Evolutionary conservation across 2,888 invertebrate genomes (phyloP), one percentile per base, ranked within the genome.

Genomic region (Morpho helenor): DNA sequence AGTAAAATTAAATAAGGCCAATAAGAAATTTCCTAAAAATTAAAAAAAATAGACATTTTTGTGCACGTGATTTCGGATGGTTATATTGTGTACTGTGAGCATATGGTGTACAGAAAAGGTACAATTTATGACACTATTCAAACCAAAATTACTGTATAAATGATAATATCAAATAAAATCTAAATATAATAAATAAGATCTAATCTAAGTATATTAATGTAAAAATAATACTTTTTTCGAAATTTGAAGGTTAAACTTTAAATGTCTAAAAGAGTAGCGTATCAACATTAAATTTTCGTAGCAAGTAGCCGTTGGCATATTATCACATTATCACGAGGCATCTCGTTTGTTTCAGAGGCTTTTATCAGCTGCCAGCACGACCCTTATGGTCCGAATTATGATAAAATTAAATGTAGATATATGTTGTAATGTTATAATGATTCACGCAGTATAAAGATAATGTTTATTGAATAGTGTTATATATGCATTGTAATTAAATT

Each of bases 341-440:
- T 76, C 71, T 73, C 68, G 74, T 77, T 76, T 73, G 72, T 71
- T 71, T 74, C 73, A 72, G 66, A 73, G 74, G 76, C 74, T 73
- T 79, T 81, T 79, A 72, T 71, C 69, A 71, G 72, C 71, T 70
- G 67, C 69, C 73, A 72, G 71, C 71, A 69, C 72, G 69, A 49
- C 73, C 75, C 77, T 82, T 78, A 79, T 73, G 71, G 72, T 73
- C 73, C 70, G 65, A 75, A 76, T 53, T 76, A 80, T 77, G 76
- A 75, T 73, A 73, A 75, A 76, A 76, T 75, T 71, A 73, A 74
- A 71, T 68, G 70, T 71, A 31, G 76, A 71, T 70, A 74, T 70
- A 74, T 74, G 71, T 53, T 74, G 70, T 68, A 70, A 71, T 69
- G 72, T 75, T 72, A 73, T 63, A 69, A 66, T 73, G 74, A 73